These are phyloP conservation scores for Taxidea taxus DNA, from an alignment of 2,113 vertebrate species.

Conservation along the genomic window DNA sequence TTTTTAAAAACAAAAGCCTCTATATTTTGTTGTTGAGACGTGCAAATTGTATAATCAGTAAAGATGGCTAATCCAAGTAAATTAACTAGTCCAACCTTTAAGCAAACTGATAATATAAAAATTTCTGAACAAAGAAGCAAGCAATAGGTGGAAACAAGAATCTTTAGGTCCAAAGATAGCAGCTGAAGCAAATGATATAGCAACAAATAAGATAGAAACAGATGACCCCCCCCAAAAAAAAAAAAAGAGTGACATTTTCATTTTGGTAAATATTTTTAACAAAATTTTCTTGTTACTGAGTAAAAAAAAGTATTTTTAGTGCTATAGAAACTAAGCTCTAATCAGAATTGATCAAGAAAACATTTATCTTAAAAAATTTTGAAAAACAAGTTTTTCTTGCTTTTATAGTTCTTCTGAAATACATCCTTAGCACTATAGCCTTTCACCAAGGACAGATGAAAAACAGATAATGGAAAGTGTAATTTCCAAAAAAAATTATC, in stretches of 20 bases:
- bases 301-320: neutral
- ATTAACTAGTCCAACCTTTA: neutral
- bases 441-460: neutral
- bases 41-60: neutral
- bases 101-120: slow-evolving; percentile 25
- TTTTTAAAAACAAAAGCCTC: neutral
- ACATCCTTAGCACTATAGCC: neutral
- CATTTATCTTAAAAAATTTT: neutral
- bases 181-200: slow-evolving; percentile 18
- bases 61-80: neutral
- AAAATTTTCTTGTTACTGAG: neutral
- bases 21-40: neutral
- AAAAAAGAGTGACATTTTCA: neutral
- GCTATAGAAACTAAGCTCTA: neutral
- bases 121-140: neutral
- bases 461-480: neutral
- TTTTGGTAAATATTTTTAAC: neutral
- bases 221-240: neutral
- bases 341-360: slow-evolving; percentile 5
- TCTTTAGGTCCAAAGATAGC: neutral
- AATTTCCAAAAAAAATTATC: neutral
- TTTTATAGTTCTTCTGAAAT: neutral
- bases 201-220: neutral
- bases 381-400: neutral
- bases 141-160: neutral